Conservation (phyloP, 2,888 invertebrate genomes). For the Hipparchia sbordonii region DNA sequence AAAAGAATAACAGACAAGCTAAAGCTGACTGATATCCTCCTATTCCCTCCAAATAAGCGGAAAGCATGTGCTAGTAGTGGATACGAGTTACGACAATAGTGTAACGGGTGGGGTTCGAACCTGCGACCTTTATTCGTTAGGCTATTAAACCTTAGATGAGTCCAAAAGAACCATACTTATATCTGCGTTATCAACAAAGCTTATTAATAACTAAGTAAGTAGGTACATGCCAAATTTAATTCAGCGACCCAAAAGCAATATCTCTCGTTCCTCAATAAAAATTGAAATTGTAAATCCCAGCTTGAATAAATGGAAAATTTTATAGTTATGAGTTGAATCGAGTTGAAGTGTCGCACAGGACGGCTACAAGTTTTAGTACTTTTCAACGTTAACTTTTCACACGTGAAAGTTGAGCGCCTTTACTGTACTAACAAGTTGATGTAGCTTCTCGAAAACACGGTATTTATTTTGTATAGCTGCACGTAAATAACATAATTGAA, state of each 20-base stretch:
- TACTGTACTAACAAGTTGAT: conserved; percentile 17
- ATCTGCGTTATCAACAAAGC: no score
- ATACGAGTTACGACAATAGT: no score
- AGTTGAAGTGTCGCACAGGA: conserved; percentile 45
- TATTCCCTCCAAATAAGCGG: no score
- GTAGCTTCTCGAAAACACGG: neutral
- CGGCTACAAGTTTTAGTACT: conserved; percentile 62
- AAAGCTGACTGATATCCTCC: no score
- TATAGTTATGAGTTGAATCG: conserved; percentile 33
- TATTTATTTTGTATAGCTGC: neutral
- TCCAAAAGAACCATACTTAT: no score
- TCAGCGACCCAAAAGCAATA: conserved; percentile 16
- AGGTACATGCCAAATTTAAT: conserved; percentile 24
- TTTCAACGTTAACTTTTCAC: conserved; percentile 65
- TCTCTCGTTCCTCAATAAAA: neutral
- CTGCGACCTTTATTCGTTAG: no score
- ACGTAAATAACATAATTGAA: neutral
- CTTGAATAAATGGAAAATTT: conserved; percentile 17
- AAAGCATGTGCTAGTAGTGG: no score
- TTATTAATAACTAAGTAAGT: neutral
- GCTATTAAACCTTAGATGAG: no score
- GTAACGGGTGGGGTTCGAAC: no score
- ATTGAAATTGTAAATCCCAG: conserved; percentile 20
- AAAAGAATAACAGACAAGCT: no score
- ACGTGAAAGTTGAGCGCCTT: conserved; percentile 44